A percentile compares a stretch with the other conserved stretches of the same genome.
Conservation (phyloP, 2,113 vertebrate species). For the Oncorhynchus nerka region DNA sequence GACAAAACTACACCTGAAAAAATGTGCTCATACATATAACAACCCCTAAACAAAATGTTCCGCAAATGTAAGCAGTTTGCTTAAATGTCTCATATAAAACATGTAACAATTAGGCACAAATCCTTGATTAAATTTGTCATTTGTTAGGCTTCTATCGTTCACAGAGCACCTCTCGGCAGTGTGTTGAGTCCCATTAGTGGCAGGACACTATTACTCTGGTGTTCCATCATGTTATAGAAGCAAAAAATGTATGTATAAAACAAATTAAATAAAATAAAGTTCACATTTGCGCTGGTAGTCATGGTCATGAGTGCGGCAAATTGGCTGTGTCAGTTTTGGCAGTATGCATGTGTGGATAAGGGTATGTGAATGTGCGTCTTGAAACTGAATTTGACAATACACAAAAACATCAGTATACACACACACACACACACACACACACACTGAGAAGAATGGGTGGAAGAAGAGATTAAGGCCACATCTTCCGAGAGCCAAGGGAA, state of each 20-base stretch:
- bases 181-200: slow-evolving; percentile 70
- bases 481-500: slow-evolving; percentile 75
- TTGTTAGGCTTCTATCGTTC: slow-evolving; percentile 61
- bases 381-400: slow-evolving; percentile 71
- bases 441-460: slow-evolving; percentile 72
- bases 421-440: slow-evolving; percentile 17
- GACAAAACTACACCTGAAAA: slow-evolving; percentile 73
- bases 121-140: slow-evolving; percentile 74
- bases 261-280: slow-evolving; percentile 58
- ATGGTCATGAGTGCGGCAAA: slow-evolving; percentile 76
- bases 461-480: slow-evolving; percentile 81
- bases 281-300: slow-evolving; percentile 83
- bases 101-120: slow-evolving; percentile 84
- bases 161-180: slow-evolving; percentile 73
- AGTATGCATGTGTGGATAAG: slow-evolving; percentile 72
- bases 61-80: slow-evolving; percentile 78
- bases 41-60: slow-evolving; percentile 77
- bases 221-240: slow-evolving; percentile 69
- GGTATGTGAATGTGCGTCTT: slow-evolving; percentile 69
- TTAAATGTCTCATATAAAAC: slow-evolving; percentile 80
- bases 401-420: slow-evolving; percentile 59
- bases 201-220: slow-evolving; percentile 64
- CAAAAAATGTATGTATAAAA: slow-evolving; percentile 44
- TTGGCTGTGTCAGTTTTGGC: slow-evolving; percentile 81
- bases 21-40: slow-evolving; percentile 78